Base-by-base conservation (phyloP, 2,888 invertebrate species). In the Penaeus monodon region DNA sequence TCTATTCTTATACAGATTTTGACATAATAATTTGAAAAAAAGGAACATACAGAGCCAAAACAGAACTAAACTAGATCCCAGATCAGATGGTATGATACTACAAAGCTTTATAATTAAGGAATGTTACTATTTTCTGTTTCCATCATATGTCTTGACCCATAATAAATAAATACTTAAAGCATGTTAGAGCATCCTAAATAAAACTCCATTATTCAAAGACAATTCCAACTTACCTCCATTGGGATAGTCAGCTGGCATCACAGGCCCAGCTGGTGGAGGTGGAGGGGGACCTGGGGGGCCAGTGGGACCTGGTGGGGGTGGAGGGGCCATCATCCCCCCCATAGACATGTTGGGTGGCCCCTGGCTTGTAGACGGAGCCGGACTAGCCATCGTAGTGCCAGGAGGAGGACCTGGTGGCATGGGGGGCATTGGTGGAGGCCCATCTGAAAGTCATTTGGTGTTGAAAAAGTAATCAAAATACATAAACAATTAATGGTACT, bases 271-370 rank as follows among this genome's bases (percentile, higher is more conserved):
- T 20, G 87, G 87, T 27, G 87, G 87, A 63, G 87, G 87, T 27
- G 87, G 87, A 49, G 87, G 87, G 12, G 87, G 87, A 27, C 86
- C 86, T 10, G 86, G 86, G 8, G 86, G 86, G 7, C 86, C 86
- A 27, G 86, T 38, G 20, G 87, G 81, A 3, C 87, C 87, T 73
- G 87, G 87, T n/a, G 87, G 87, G 29, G 87, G 87, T 12, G 87
- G 87, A 33, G 87, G 87, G 27, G 87, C 87, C 87, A 87, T 87
- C 87, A 87, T 86, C 22, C 86, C 86, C 8, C 86, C 86, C 86
- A 86, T 85, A 29, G 81, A 33, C 85, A 85, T 87, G 63, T 78
- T 87, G 27, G 87, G 78, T 14, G 87, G 87, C 38, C 86, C 86
- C 38, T 86, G 86, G 49, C 65, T 82, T n/a, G 81, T 68, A 33